phyloP scores from a whole-genome alignment of 2,113 vertebrate genomes.

The Alethe diademata region DNA sequence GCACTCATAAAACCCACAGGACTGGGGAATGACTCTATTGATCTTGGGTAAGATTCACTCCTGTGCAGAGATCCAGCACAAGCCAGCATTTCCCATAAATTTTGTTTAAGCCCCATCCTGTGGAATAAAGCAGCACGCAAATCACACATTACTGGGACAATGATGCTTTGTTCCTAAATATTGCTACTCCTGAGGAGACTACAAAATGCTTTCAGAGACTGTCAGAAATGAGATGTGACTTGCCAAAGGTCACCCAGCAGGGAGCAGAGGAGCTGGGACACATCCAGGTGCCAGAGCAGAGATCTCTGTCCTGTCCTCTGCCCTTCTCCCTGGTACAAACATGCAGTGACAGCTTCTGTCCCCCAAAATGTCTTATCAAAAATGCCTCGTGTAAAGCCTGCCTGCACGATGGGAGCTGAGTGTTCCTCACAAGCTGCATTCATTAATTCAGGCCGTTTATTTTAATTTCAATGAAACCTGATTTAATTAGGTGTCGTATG shows the following conservation, averaged over 20 bases:
- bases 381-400: background rate
- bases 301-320: background rate
- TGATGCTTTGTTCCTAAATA: background rate
- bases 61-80: constrained; percentile 58
- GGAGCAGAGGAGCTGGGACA: background rate
- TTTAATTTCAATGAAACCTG: constrained; percentile 64
- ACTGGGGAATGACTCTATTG: constrained; percentile 1
- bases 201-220: background rate
- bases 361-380: background rate
- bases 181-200: background rate
- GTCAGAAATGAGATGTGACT: background rate
- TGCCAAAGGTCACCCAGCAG: background rate
- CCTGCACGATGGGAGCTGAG: constrained; percentile 3
- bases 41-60: constrained; percentile 20
- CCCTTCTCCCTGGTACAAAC: fast-evolving
- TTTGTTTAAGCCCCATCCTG: background rate
- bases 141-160: background rate
- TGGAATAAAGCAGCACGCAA: background rate
- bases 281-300: background rate
- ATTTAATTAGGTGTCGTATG: constrained; percentile 59
- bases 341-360: background rate
- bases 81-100: background rate
- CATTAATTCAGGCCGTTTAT: constrained; percentile 43
- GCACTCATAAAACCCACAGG: background rate
- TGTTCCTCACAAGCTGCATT: background rate